phyloP scores from a whole-genome alignment of 2,113 vertebrate species.

The Panurus biarmicus region DNA sequence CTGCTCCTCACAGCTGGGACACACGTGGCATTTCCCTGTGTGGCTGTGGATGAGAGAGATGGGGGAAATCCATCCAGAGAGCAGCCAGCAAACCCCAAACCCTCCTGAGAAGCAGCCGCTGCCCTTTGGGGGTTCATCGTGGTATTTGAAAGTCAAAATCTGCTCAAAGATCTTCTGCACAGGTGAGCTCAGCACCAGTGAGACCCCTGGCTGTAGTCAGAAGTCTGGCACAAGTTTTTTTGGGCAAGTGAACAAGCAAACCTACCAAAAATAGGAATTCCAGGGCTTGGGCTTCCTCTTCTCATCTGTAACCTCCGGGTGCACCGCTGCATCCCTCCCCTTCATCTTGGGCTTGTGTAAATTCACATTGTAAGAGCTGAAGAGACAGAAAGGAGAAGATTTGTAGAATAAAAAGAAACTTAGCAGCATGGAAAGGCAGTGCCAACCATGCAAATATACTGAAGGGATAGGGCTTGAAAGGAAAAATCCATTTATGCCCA shows the following conservation, averaged over 20 bases:
- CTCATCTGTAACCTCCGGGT: fast-evolving
- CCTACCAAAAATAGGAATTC: conserved; percentile 10
- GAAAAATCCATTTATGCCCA: neutral
- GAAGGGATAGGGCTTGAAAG: neutral
- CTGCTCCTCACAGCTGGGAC: neutral
- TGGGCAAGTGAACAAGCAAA: neutral
- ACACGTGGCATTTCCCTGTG: neutral
- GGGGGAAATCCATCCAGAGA: neutral
- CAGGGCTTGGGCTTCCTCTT: neutral
- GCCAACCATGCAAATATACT: no score
- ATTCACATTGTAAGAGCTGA: neutral
- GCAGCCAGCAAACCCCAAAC: neutral
- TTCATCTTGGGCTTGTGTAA: fast-evolving
- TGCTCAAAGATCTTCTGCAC: neutral
- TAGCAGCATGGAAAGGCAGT: fast-evolving
- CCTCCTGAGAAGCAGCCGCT: fast-evolving
- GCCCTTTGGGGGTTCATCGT: fast-evolving
- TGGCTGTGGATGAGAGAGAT: neutral
- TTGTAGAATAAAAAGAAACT: neutral
- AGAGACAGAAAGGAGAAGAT: neutral
- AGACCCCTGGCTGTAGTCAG: fast-evolving
- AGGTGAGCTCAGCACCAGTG: neutral
- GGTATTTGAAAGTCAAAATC: neutral
- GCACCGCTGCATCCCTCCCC: fast-evolving
- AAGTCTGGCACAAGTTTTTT: neutral